Conservation (phyloP, 2,888 invertebrate genomes). For the Chydorus sphaericus region DNA sequence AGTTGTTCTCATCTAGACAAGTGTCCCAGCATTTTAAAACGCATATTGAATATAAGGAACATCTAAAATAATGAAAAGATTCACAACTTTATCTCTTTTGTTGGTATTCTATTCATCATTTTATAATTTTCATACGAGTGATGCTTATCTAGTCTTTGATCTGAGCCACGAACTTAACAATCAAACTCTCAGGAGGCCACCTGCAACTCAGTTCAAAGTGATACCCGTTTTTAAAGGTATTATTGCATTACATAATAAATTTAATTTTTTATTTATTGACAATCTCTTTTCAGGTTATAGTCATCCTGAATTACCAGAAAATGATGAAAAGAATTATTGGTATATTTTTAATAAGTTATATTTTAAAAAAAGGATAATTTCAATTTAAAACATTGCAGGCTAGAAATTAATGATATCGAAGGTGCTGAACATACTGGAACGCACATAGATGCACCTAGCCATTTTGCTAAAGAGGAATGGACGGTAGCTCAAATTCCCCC, state of each 20-base stretch:
- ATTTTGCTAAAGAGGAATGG: conserved; percentile 35
- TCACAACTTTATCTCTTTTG: too few relatives aligned
- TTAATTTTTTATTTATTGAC: neutral
- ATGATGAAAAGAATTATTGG: neutral
- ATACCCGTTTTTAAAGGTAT: neutral
- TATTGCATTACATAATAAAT: too few relatives aligned
- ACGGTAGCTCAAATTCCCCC: conserved; percentile 38
- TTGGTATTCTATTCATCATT: too few relatives aligned
- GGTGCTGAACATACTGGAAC: conserved; percentile 46
- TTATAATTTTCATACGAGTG: too few relatives aligned
- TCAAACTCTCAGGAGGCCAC: neutral
- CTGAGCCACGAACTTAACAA: neutral
- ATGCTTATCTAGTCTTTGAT: neutral
- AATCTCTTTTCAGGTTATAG: neutral
- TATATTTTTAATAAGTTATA: neutral
- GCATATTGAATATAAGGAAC: too few relatives aligned
- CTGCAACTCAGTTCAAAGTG: neutral
- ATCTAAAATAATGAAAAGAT: too few relatives aligned
- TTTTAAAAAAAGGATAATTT: neutral
- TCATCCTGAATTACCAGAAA: neutral
- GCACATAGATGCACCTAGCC: conserved; percentile 46
- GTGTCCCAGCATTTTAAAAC: too few relatives aligned
- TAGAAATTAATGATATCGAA: conserved; percentile 37
- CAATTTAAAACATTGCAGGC: conserved; percentile 25
- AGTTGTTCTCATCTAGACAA: too few relatives aligned